phyloP scores from a whole-genome alignment of 2,113 vertebrate genomes.

The Puffinus mauretanicus region DNA sequence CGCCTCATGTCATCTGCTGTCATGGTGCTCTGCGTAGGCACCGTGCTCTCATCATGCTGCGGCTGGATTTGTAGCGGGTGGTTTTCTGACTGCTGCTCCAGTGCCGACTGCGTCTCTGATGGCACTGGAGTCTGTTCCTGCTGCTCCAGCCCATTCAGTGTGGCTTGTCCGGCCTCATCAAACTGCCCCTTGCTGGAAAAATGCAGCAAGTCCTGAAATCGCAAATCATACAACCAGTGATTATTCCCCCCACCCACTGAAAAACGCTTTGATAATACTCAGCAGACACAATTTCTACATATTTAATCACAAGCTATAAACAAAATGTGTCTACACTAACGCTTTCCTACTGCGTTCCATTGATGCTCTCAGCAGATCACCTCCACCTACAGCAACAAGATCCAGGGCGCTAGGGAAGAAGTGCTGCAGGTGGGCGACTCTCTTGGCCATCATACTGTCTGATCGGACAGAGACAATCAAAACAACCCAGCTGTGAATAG shows the following conservation, averaged over 20 bases:
- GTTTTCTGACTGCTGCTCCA: constrained; percentile 66
- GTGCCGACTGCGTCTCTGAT: constrained; percentile 61
- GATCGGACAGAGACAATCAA: not conserved
- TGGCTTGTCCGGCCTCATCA: constrained; percentile 75
- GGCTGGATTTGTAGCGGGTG: constrained; percentile 73
- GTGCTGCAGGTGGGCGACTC: not conserved
- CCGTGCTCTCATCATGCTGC: constrained; percentile 73
- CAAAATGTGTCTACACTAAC: not conserved
- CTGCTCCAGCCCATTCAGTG: constrained; percentile 85
- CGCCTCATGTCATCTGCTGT: constrained; percentile 90
- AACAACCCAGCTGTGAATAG: not conserved
- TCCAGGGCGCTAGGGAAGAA: not conserved
- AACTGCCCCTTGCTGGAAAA: constrained; percentile 83
- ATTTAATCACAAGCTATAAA: not conserved
- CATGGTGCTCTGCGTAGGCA: constrained; percentile 77
- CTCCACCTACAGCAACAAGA: not conserved
- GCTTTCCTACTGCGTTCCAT: not conserved
- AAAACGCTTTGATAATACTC: not conserved
- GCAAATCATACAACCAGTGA: constrained; percentile 51
- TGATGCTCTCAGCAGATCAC: not conserved
- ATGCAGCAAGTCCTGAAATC: constrained; percentile 86
- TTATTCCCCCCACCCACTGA: constrained; percentile 59
- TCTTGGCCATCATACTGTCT: not conserved
- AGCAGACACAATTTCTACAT: not conserved
- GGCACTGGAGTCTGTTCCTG: constrained; percentile 74